Conservation (phyloP, 2,797 vertebrate genomes). For the Microtus californicus region DNA sequence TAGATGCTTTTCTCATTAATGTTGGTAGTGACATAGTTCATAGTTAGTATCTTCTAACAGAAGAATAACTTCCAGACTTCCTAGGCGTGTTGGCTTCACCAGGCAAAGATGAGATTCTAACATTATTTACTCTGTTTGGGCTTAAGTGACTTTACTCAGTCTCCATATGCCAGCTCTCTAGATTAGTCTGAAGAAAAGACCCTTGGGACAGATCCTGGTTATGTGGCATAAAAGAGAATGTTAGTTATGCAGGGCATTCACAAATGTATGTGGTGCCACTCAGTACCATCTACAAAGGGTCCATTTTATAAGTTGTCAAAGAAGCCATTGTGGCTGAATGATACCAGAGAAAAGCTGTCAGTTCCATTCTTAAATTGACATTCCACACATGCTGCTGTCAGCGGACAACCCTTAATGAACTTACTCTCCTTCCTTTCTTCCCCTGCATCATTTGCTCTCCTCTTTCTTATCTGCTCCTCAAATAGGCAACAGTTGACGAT, state of each 20-base stretch:
- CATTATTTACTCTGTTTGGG: slow-evolving; percentile 65
- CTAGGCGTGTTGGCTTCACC: slow-evolving; percentile 40
- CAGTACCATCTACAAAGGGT: slow-evolving; percentile 92
- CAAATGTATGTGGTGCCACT: slow-evolving; percentile 97
- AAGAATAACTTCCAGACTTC: slow-evolving; percentile 16
- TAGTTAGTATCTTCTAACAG: slow-evolving; percentile 35
- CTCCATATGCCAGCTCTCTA: slow-evolving; percentile 66
- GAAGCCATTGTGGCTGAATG: slow-evolving; percentile 93
- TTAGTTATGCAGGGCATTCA: slow-evolving; percentile 95
- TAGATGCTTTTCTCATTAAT: background rate
- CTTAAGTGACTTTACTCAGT: slow-evolving; percentile 67
- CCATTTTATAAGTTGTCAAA: slow-evolving; percentile 97
- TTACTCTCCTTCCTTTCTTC: slow-evolving; percentile 83
- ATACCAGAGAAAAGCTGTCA: slow-evolving; percentile 92
- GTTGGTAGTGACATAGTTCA: background rate
- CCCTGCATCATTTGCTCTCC: slow-evolving; percentile 82
- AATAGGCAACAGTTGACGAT: slow-evolving; percentile 84
- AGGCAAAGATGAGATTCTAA: background rate
- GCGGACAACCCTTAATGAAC: slow-evolving; percentile 88
- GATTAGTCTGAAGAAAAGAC: slow-evolving; percentile 84
- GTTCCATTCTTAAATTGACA: slow-evolving; percentile 96
- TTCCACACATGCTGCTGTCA: slow-evolving; percentile 93
- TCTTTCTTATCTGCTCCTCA: slow-evolving; percentile 82
- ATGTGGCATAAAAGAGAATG: slow-evolving; percentile 93
- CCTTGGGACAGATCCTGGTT: slow-evolving; percentile 91